phyloP scores from a whole-genome alignment of 2,888 invertebrate genomes.

The Andrena minutula region DNA sequence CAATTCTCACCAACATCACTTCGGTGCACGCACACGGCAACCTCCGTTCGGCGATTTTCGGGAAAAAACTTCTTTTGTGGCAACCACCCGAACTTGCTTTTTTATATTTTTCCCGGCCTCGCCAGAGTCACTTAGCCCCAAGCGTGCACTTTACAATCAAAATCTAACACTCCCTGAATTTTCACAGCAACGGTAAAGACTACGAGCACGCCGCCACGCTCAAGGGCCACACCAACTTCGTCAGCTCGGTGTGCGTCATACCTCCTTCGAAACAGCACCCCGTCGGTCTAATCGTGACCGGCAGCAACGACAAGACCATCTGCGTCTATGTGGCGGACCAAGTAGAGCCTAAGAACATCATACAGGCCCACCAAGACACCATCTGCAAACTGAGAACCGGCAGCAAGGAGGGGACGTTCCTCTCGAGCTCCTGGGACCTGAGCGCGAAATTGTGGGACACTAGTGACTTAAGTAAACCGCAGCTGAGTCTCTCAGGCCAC shows the following conservation, averaged over 20 bases:
- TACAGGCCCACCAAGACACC: constrained; percentile 92
- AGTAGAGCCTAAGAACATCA: constrained; percentile 88
- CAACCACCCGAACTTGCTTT: no score
- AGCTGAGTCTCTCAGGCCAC: constrained; percentile 89
- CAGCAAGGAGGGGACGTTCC: constrained; percentile 85
- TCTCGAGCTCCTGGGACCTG: constrained; percentile 97
- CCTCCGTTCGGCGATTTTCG: no score
- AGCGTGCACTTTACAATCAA: no score
- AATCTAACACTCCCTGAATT: no score
- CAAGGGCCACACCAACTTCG: constrained; percentile 94
- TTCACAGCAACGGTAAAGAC: constrained; percentile 87
- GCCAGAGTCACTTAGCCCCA: no score
- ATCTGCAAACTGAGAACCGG: constrained; percentile 87
- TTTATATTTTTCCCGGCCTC: no score
- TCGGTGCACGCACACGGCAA: not conserved
- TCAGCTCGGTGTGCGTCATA: constrained; percentile 92
- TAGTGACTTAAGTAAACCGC: constrained; percentile 84
- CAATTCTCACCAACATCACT: not conserved
- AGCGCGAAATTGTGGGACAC: constrained; percentile 94
- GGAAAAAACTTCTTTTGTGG: no score
- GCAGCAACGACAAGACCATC: constrained; percentile 95
- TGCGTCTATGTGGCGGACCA: constrained; percentile 91
- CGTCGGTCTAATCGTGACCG: constrained; percentile 93
- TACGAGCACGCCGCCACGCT: constrained; percentile 89
- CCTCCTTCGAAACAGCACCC: constrained; percentile 90